Evolutionary conservation across 2,888 invertebrate genomes (phyloP).

Genomic region (Phyto melanocephala): DNA sequence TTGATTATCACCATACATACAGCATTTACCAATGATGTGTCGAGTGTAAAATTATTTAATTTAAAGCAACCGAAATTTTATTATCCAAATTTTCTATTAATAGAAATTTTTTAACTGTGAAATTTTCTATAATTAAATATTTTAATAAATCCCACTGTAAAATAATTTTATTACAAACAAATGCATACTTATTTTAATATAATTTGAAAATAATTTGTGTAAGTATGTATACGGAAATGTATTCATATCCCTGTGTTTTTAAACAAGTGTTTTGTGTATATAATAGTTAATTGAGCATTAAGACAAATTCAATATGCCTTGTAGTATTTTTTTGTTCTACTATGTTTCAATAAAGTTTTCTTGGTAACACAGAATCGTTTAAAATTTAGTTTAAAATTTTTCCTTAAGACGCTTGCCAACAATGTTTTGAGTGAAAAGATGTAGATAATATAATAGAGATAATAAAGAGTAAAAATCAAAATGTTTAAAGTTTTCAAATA

Average conservation of each 20-base stretch:
- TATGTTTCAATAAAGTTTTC: not conserved
- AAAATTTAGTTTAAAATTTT: not conserved
- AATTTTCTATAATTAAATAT: too few species aligned
- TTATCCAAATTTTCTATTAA: too few species aligned
- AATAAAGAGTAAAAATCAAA: not conserved
- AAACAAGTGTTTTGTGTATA: not conserved
- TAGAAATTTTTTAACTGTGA: too few species aligned
- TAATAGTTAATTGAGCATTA: slow-evolving; percentile 11
- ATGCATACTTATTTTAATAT: not conserved
- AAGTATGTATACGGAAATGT: too few species aligned
- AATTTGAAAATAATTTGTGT: not conserved
- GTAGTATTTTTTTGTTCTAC: not conserved
- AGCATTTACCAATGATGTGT: too few species aligned
- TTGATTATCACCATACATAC: too few species aligned
- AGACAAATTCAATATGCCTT: not conserved
- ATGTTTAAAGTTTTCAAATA: too few species aligned
- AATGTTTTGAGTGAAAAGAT: not conserved
- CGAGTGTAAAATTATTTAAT: too few species aligned
- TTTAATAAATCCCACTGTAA: too few species aligned
- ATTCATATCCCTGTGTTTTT: too few species aligned
- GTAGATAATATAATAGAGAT: not conserved
- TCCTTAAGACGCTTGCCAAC: not conserved
- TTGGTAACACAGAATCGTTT: slow-evolving; percentile 1
- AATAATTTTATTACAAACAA: not conserved
- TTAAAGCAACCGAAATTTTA: too few species aligned